Percentiles rank a stretch among this genome's conserved stretches.
These are phyloP conservation scores for Hedychridium roseum DNA, from an alignment of 2,888 invertebrate species.

Conservation along the genomic window DNA sequence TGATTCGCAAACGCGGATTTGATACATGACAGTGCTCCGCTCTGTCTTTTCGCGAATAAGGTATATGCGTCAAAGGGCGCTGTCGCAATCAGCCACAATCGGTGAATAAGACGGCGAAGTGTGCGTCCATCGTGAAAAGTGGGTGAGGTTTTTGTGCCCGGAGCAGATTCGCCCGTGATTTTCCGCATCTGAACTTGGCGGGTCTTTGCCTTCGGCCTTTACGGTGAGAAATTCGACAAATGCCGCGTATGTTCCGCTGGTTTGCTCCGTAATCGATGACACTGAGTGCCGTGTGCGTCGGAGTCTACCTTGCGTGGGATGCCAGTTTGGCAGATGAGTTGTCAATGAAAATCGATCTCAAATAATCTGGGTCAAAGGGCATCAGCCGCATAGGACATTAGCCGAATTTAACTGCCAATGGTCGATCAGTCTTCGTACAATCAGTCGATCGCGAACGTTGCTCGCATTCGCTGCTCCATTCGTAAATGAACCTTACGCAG, in stretches of 20 bases:
- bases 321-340: slow-evolving; percentile 47
- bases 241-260: too few relatives aligned
- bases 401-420: slow-evolving; percentile 49
- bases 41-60: slow-evolving; percentile 36
- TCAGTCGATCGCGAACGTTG: slow-evolving; percentile 29
- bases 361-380: slow-evolving; percentile 57
- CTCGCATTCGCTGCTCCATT: slow-evolving; percentile 9
- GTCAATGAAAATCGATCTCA: slow-evolving; percentile 60
- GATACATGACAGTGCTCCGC: too few relatives aligned
- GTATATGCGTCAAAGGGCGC: slow-evolving; percentile 55
- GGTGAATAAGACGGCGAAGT: slow-evolving; percentile 43
- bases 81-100: slow-evolving; percentile 49
- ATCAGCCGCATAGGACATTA: slow-evolving; percentile 55
- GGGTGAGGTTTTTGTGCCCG: slow-evolving; percentile 47
- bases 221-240: too few relatives aligned
- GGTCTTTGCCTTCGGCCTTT: too few relatives aligned
- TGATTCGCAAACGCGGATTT: too few relatives aligned
- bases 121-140: slow-evolving; percentile 46
- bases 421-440: slow-evolving; percentile 34
- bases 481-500: too few relatives aligned
- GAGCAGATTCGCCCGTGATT: too few relatives aligned
- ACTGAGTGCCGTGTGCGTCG: neutral
- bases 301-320: slow-evolving; percentile 22
- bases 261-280: slow-evolving; percentile 2
- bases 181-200: too few relatives aligned